Evolutionary conservation across 2,888 invertebrate species (phyloP).

Genomic region (Celastrina argiolus): DNA sequence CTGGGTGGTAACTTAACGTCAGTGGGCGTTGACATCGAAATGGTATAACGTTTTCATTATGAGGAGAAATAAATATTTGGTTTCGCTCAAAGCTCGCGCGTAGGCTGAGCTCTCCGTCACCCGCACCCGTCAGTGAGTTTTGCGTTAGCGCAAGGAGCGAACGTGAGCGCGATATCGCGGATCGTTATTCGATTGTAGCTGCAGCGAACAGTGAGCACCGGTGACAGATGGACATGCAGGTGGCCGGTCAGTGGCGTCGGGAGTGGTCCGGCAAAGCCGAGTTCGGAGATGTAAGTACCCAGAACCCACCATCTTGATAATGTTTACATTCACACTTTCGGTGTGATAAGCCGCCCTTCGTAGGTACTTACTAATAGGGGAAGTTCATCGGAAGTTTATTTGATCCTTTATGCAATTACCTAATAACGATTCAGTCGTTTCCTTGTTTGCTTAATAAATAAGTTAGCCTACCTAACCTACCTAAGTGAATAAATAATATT

Average conservation of each 20-base stretch:
- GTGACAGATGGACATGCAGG: slow-evolving; percentile 59
- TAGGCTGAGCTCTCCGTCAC: slow-evolving; percentile 37
- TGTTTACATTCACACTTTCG: no score
- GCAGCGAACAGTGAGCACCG: slow-evolving; percentile 53
- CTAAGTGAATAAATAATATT: no score
- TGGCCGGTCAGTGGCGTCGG: slow-evolving; percentile 72
- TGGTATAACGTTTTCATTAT: slow-evolving; percentile 62
- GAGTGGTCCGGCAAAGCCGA: slow-evolving; percentile 74
- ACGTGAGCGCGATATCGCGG: slow-evolving; percentile 55
- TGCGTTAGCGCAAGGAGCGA: slow-evolving; percentile 51
- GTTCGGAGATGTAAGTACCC: slow-evolving; percentile 67
- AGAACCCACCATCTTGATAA: slow-evolving; percentile 33
- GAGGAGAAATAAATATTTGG: slow-evolving; percentile 64
- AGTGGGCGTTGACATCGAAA: slow-evolving; percentile 70
- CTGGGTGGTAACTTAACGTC: slow-evolving; percentile 38
- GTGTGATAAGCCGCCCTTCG: background rate
- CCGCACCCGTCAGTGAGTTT: slow-evolving; percentile 53
- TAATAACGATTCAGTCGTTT: no score
- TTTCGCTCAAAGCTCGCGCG: slow-evolving; percentile 39
- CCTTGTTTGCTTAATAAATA: no score
- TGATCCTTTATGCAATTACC: no score
- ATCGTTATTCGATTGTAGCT: slow-evolving; percentile 65
- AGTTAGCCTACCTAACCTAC: no score
- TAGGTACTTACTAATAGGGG: background rate
- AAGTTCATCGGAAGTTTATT: background rate